phyloP scores from a whole-genome alignment of 2,888 invertebrate genomes.

The Trilocha varians region DNA sequence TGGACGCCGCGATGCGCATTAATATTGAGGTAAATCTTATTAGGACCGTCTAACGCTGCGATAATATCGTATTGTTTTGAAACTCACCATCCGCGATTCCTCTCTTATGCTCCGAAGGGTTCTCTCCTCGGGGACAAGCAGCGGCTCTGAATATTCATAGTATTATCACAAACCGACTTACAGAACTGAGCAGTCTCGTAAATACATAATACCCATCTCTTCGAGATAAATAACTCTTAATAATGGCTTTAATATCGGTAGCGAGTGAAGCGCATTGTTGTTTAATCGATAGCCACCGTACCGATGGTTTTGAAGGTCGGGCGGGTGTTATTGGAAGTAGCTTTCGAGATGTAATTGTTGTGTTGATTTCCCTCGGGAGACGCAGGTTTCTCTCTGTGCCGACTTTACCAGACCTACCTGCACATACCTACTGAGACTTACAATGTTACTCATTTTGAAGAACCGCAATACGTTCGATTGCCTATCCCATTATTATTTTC shows the following conservation, averaged over 20 bases:
- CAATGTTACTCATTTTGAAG: background rate
- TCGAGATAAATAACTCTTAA: constrained; percentile 36
- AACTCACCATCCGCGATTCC: constrained; percentile 65
- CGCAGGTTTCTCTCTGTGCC: constrained; percentile 38
- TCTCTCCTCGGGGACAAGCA: constrained; percentile 59
- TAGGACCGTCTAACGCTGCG: constrained; percentile 67
- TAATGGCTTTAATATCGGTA: constrained; percentile 22
- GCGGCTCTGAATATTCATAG: constrained; percentile 65
- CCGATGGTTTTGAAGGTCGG: constrained; percentile 44
- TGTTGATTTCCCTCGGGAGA: constrained; percentile 63
- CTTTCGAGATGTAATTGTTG: constrained; percentile 67
- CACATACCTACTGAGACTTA: constrained; percentile 23
- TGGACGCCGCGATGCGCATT: constrained; percentile 67
- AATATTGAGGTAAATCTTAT: constrained; percentile 73
- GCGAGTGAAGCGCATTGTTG: constrained; percentile 6
- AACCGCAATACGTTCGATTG: too few species aligned
- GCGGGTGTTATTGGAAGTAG: constrained; percentile 55
- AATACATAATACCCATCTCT: constrained; percentile 51
- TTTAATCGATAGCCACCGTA: constrained; percentile 27
- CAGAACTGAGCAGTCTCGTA: constrained; percentile 52
- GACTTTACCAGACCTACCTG: constrained; percentile 33
- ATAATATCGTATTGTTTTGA: constrained; percentile 72
- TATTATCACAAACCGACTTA: constrained; percentile 65
- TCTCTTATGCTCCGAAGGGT: constrained; percentile 67
- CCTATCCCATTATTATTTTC: too few species aligned